Base-by-base conservation (phyloP, 2,113 vertebrate genomes). In the Excalfactoria chinensis region DNA sequence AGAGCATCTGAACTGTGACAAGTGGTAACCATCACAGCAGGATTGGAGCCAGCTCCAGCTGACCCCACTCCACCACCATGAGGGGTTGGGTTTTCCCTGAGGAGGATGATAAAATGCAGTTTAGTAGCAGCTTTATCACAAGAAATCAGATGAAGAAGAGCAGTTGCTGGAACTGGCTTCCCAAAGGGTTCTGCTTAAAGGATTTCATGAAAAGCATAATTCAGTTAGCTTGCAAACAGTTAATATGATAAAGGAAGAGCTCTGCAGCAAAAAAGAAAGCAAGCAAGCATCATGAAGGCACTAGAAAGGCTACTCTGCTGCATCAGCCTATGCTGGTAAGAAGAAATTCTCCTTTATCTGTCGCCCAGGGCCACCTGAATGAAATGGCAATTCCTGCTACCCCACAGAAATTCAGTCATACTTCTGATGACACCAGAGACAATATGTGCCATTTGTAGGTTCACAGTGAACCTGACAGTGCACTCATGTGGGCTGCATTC, bases 211-310 rank as follows among this genome's bases (percentile, higher is more conserved):
- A 68, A 84, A 89, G 26, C 18, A 16, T 22, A 81, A 69, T 73
- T 60, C 37, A 77, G 30, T 55, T 79, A 91, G 84, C 46, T 69
- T 88, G 28, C 88, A 89, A 94, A 89, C 37, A 62, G 92, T 80
- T 89, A 95, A 90, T 3, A 3, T 21, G 32, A 59, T 71, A 86
- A 92, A 85, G 35, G 26, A 74, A 84, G 23, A 51, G 60, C 32
- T 63, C 69, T 78, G 69, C 81, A 86, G 64, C n/a, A 73, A 63
- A 66, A 53, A 75, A 48, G 9, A 23, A n/a, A 86, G 79, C 64
- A 92, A 74, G 8, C 35, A 91, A 63, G 22, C 81, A 72, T 53
- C 43, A n/a, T 34, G 64, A 88, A 95, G 20, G 34, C 63, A 77
- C 73, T 51, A 17, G 35, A 79, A 81, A 55, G n/a, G 58, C 77